These are phyloP conservation scores for Enteromius trimaculatus DNA, from an alignment of 2,797 vertebrate genomes.

Conservation along the genomic window DNA sequence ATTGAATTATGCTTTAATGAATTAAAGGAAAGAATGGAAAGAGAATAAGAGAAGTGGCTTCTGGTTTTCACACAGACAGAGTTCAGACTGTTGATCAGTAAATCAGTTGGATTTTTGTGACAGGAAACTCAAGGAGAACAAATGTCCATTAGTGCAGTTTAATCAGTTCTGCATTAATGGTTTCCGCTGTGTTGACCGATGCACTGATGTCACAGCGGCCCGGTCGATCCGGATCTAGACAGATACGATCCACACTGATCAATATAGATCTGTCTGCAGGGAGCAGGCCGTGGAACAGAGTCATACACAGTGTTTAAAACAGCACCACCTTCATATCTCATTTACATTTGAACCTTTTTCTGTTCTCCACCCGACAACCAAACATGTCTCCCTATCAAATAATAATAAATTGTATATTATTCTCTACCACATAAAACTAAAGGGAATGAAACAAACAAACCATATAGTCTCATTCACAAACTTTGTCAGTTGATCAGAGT, in stretches of 20 bases:
- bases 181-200: conserved; percentile 12
- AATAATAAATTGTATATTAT: neutral
- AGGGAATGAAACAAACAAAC: neutral
- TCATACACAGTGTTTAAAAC: neutral
- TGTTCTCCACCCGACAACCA: neutral
- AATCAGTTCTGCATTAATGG: conserved; percentile 13
- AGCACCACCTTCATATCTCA: neutral
- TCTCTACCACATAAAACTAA: neutral
- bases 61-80: neutral
- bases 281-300: neutral
- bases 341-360: neutral
- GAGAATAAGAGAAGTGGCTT: neutral
- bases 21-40: neutral
- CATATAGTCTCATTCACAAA: neutral
- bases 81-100: conserved; percentile 42
- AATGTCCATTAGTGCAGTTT: conserved; percentile 19
- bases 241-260: neutral
- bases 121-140: conserved; percentile 37
- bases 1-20: neutral
- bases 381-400: neutral
- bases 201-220: neutral
- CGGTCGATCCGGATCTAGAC: neutral
- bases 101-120: conserved; percentile 27
- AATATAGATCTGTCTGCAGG: conserved; percentile 19
- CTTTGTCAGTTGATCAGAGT: neutral